Conservation (phyloP, 2,888 invertebrate species). For the Acleris laterana region DNA sequence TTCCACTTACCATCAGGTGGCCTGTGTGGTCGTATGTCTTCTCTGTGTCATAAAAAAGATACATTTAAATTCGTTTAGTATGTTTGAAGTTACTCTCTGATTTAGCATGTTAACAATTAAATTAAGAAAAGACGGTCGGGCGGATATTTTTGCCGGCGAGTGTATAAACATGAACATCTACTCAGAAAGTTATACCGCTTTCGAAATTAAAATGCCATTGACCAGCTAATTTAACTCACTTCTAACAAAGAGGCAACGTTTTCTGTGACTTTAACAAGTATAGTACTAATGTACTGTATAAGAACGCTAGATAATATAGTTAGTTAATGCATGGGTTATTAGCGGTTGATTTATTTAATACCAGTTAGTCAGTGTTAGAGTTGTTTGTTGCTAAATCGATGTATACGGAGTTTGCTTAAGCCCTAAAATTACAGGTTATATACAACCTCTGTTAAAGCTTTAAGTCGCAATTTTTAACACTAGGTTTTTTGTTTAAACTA, state of each 20-base stretch:
- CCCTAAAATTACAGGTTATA: slow-evolving; percentile 9
- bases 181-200: not conserved
- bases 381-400: slow-evolving; percentile 25
- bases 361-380: slow-evolving; percentile 69
- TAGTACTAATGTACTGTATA: slow-evolving; percentile 45
- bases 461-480: not conserved
- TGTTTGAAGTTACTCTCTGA: too few relatives aligned
- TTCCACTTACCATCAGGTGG: too few relatives aligned
- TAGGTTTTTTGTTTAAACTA: too few relatives aligned
- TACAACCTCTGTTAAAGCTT: not conserved
- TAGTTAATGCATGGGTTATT: slow-evolving; percentile 68
- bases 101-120: too few relatives aligned
- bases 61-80: too few relatives aligned
- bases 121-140: too few relatives aligned
- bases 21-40: too few relatives aligned
- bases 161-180: too few relatives aligned
- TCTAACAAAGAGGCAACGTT: slow-evolving; percentile 32
- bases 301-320: slow-evolving; percentile 73
- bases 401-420: slow-evolving; percentile 47
- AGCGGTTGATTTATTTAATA: slow-evolving; percentile 62
- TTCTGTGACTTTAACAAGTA: slow-evolving; percentile 29
- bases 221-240: not conserved
- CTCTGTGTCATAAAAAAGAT: too few relatives aligned
- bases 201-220: not conserved
- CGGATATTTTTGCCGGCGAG: too few relatives aligned